A percentile compares a stretch with the other conserved stretches of the same genome.
Conservation (phyloP, 2,888 invertebrate species). For the Xestia xanthographa region DNA sequence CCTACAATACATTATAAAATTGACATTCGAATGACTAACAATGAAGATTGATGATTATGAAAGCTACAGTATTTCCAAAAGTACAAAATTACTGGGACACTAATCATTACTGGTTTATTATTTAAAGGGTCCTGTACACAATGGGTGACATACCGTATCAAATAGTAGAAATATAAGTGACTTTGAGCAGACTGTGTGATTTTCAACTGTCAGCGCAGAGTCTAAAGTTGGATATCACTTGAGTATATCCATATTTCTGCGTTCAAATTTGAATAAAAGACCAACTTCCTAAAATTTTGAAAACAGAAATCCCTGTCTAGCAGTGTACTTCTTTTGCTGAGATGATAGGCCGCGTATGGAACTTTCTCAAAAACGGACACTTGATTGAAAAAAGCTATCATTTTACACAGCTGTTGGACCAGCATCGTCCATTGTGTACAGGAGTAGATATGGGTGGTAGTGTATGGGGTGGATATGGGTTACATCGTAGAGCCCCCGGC, state of each 20-base stretch:
- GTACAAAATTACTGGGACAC: slow-evolving; percentile 54
- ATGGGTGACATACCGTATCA: neutral
- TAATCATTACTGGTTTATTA: slow-evolving; percentile 35
- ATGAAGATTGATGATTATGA: slow-evolving; percentile 28
- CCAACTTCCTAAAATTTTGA: neutral
- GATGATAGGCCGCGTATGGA: neutral
- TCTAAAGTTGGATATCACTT: neutral
- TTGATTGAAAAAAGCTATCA: neutral
- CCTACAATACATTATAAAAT: slow-evolving; percentile 41
- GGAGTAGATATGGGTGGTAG: neutral
- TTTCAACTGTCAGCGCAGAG: neutral
- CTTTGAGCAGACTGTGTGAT: neutral
- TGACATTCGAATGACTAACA: slow-evolving; percentile 28
- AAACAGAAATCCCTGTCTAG: neutral
- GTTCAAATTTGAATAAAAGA: no score
- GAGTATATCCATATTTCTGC: no score
- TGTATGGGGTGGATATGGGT: no score
- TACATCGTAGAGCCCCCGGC: slow-evolving; percentile 38
- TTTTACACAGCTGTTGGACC: neutral
- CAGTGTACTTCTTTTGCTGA: neutral
- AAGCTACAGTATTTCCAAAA: slow-evolving; percentile 46
- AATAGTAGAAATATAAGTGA: neutral
- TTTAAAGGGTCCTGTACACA: slow-evolving; percentile 31
- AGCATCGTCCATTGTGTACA: slow-evolving; percentile 41
- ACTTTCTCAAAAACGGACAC: neutral